Percentiles rank a stretch among this genome's conserved stretches.
These are phyloP conservation scores for Brenthis ino DNA, from an alignment of 2,888 invertebrate genomes.

Conservation along the genomic window DNA sequence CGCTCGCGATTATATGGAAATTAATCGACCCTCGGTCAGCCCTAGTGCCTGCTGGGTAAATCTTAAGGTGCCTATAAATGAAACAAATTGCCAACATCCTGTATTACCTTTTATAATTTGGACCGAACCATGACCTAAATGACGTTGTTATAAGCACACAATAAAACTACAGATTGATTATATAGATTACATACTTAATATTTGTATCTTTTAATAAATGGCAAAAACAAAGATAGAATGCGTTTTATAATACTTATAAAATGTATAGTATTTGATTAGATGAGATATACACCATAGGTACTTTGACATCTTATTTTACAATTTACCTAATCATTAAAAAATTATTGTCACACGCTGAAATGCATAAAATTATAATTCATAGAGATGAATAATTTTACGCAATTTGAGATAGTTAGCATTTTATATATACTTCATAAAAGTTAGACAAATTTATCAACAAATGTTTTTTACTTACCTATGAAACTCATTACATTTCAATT, in stretches of 20 bases:
- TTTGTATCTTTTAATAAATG: neutral
- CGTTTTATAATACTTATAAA: too few species aligned
- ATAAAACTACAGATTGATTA: conserved; percentile 1
- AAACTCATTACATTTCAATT: neutral
- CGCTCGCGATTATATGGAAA: conserved; percentile 71
- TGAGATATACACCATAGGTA: too few species aligned
- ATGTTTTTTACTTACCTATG: neutral
- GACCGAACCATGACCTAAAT: conserved; percentile 30
- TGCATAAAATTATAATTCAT: too few species aligned
- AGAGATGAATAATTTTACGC: too few species aligned
- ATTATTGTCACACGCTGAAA: too few species aligned
- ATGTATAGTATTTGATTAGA: too few species aligned
- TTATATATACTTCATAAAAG: neutral
- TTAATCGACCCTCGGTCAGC: conserved; percentile 55
- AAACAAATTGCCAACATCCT: conserved; percentile 35
- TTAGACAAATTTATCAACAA: neutral
- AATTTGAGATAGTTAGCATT: neutral
- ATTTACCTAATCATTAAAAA: too few species aligned
- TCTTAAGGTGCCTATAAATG: conserved; percentile 33
- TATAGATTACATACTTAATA: neutral
- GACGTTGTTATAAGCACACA: neutral
- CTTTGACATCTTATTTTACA: too few species aligned
- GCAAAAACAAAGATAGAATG: too few species aligned
- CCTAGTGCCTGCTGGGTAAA: conserved; percentile 16
- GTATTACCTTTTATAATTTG: conserved; percentile 26